A percentile compares a stretch with the other conserved stretches of the same genome.
phyloP scores from a whole-genome alignment of 2,888 invertebrate species.

The Caenorhabditis wallacei region DNA sequence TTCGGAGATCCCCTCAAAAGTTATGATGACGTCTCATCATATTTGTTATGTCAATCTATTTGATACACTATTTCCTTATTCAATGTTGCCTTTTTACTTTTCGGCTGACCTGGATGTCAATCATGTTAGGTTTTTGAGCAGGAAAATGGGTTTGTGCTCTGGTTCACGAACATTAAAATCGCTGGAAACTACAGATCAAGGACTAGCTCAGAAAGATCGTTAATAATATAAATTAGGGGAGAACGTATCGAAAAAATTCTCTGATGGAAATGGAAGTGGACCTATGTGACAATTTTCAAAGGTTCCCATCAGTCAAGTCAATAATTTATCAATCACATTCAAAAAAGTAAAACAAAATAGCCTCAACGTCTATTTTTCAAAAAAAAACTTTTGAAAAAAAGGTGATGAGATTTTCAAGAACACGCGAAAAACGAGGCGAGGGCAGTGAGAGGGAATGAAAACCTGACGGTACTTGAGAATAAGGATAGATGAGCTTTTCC shows the following conservation, averaged over 20 bases:
- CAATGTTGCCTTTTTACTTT: conserved; percentile 4
- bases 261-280: too few relatives aligned
- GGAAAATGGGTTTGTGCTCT: neutral
- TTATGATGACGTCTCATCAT: neutral
- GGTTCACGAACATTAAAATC: neutral
- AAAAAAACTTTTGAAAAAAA: conserved; percentile 4
- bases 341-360: neutral
- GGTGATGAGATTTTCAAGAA: conserved; percentile 31
- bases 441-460: conserved; percentile 23
- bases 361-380: neutral
- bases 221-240: too few relatives aligned
- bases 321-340: too few relatives aligned
- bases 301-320: too few relatives aligned
- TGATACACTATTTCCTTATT: conserved; percentile 39
- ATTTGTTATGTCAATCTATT: conserved; percentile 24
- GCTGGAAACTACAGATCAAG: too few relatives aligned
- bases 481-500: conserved; percentile 14
- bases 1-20: neutral
- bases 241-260: too few relatives aligned
- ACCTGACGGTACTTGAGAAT: conserved; percentile 56
- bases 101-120: conserved; percentile 8
- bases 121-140: conserved; percentile 1
- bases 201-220: too few relatives aligned
- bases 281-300: too few relatives aligned
- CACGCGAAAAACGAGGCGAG: conserved; percentile 17